A percentile compares a stretch with the other conserved stretches of the same genome.
phyloP scores from a whole-genome alignment of 2,888 invertebrate species.

The Chymomyza amoena region DNA sequence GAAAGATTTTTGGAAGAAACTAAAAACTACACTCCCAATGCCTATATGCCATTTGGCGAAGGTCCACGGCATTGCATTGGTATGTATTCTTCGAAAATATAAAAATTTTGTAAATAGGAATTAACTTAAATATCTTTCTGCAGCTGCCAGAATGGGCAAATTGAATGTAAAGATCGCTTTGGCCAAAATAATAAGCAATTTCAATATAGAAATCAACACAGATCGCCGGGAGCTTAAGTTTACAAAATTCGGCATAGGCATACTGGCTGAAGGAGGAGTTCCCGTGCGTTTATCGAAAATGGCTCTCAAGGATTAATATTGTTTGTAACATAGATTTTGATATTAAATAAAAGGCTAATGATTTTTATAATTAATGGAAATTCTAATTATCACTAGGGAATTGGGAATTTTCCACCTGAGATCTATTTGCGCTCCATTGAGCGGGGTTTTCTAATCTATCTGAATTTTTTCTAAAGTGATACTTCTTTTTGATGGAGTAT shows the following conservation, averaged over 20 bases:
- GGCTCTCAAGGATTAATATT: neutral
- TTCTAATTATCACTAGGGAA: too few relatives aligned
- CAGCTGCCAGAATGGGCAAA: slow-evolving; percentile 75
- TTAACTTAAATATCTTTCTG: neutral
- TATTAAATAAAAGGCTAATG: neutral
- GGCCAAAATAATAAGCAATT: slow-evolving; percentile 70
- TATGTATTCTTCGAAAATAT: slow-evolving; percentile 46
- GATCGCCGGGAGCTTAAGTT: slow-evolving; percentile 71
- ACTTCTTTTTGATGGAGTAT: too few relatives aligned
- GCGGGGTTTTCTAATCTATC: too few relatives aligned
- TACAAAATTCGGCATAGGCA: slow-evolving; percentile 59
- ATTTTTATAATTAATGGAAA: too few relatives aligned
- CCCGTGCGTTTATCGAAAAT: slow-evolving; percentile 63
- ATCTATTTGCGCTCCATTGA: too few relatives aligned
- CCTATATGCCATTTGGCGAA: slow-evolving; percentile 78
- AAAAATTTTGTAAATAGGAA: neutral
- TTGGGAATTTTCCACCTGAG: too few relatives aligned
- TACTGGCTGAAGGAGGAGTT: slow-evolving; percentile 71
- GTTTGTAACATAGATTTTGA: neutral
- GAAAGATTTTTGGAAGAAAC: slow-evolving; percentile 76
- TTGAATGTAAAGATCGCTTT: slow-evolving; percentile 75
- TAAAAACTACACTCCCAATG: slow-evolving; percentile 64
- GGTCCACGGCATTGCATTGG: slow-evolving; percentile 79
- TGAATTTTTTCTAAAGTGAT: too few relatives aligned
- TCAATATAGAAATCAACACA: slow-evolving; percentile 53